These are phyloP conservation scores for Notospermus geniculatus DNA, from an alignment of 1,140 invertebrate genomes.

Conservation along the genomic window DNA sequence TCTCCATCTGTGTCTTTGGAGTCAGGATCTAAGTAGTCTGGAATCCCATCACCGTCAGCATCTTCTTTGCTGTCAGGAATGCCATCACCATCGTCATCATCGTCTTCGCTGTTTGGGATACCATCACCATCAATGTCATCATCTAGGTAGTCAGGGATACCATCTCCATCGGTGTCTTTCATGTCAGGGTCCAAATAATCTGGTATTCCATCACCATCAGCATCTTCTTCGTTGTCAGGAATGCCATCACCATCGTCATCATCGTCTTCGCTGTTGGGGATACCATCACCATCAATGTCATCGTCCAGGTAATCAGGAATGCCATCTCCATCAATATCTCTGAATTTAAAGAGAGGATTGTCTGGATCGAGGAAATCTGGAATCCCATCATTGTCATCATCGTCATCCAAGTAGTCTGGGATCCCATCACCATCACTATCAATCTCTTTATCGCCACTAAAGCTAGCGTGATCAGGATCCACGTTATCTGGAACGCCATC, in stretches of 20 bases:
- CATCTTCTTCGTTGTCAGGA: constrained; percentile 24
- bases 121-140: constrained; percentile 39
- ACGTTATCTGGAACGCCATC: constrained; percentile 25
- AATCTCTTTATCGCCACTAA: constrained; percentile 17
- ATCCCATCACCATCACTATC: constrained; percentile 19
- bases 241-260: constrained; percentile 34
- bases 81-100: constrained; percentile 29
- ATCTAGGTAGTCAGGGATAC: constrained; percentile 6
- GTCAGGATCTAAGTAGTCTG: constrained; percentile 36
- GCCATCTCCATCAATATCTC: constrained; percentile 34
- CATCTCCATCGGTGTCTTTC: constrained; percentile 24
- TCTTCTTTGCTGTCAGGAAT: constrained; percentile 26
- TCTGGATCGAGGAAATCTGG: constrained; percentile 35
- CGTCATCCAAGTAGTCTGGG: constrained; percentile 23
- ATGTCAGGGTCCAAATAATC: constrained; percentile 32
- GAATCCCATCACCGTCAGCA: constrained; percentile 22
- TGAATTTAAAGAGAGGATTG: constrained; percentile 31
- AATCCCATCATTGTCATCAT: constrained; percentile 23
- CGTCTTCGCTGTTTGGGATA: constrained; percentile 42
- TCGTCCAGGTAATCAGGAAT: constrained; percentile 31
- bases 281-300: constrained; percentile 38
- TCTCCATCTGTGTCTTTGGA: constrained; percentile 30
- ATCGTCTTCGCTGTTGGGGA: constrained; percentile 36
- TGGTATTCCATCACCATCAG: constrained; percentile 39
- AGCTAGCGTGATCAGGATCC: constrained; percentile 35